A percentile compares a stretch with the other conserved stretches of the same genome.
phyloP scores from a whole-genome alignment of 35 echinoderm and acorn worm genomes.

The Apostichopus californicus region DNA sequence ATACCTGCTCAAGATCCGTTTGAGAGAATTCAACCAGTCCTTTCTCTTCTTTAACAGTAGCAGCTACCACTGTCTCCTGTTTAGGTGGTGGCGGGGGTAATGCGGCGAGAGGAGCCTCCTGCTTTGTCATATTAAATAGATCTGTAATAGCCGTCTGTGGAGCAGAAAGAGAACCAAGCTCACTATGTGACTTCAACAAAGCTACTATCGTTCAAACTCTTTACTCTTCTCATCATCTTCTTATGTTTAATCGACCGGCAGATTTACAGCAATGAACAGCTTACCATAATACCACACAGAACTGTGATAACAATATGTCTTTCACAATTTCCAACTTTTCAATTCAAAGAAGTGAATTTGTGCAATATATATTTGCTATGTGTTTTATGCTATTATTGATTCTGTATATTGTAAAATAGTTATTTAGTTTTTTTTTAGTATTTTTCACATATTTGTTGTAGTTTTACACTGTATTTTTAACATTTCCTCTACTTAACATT shows the following conservation, averaged over 20 bases:
- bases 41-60: background rate
- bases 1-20: constrained; percentile 87
- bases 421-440: no score
- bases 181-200: background rate
- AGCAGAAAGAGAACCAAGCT: background rate
- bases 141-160: constrained; percentile 82
- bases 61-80: background rate
- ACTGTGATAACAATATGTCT: background rate
- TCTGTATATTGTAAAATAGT: no score
- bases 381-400: no score
- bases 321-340: no score
- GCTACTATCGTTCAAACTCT: no score
- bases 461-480: no score
- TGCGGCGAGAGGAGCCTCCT: background rate
- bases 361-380: no score
- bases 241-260: background rate
- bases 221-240: background rate
- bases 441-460: no score
- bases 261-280: background rate
- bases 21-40: constrained; percentile 55
- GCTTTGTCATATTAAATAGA: constrained; percentile 71
- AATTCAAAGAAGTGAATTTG: no score
- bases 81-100: background rate
- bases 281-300: background rate
- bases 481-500: no score